Evolutionary conservation across 2,888 invertebrate species (phyloP).

Genomic region (Anarsia innoxiella): DNA sequence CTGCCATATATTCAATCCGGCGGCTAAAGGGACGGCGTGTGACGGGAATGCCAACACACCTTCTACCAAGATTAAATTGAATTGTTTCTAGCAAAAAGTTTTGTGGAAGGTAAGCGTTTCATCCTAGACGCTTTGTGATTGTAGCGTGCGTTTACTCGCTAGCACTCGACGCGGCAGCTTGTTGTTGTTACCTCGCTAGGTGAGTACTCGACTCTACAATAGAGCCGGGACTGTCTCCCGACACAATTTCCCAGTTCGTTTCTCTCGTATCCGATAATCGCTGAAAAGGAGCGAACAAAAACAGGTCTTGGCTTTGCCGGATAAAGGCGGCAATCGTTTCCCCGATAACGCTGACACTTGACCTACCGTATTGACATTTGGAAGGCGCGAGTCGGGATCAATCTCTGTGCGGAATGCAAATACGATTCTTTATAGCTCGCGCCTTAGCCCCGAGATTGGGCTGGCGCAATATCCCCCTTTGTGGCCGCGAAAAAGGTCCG

Average conservation of each 20-base stretch:
- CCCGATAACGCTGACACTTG: conserved; percentile 26
- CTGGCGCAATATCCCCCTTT: conserved; percentile 53
- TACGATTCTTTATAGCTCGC: conserved; percentile 53
- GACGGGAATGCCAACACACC: conserved; percentile 27
- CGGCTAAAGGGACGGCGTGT: conserved; percentile 29
- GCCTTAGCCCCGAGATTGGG: conserved; percentile 50
- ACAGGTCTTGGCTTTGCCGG: conserved; percentile 15
- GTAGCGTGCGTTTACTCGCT: background rate
- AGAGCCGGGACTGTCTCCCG: conserved; percentile 16
- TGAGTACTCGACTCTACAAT: too few relatives aligned
- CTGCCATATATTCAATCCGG: conserved; percentile 45
- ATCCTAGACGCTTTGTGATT: background rate
- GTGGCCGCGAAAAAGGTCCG: conserved; percentile 48
- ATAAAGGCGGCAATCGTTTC: conserved; percentile 13
- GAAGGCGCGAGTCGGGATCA: conserved; percentile 49
- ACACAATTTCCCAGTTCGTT: conserved; percentile 20
- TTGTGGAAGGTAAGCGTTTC: background rate
- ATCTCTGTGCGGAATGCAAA: conserved; percentile 57
- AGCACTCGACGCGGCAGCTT: background rate
- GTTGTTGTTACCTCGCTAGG: background rate
- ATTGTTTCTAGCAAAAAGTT: conserved; percentile 21
- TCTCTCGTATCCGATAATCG: conserved; percentile 20
- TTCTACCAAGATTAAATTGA: conserved; percentile 25
- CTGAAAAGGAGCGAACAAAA: conserved; percentile 14
- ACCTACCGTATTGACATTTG: conserved; percentile 48